Evolutionary conservation across 2,888 invertebrate genomes (phyloP).

Genomic region (Zaprionus bogoriensis): DNA sequence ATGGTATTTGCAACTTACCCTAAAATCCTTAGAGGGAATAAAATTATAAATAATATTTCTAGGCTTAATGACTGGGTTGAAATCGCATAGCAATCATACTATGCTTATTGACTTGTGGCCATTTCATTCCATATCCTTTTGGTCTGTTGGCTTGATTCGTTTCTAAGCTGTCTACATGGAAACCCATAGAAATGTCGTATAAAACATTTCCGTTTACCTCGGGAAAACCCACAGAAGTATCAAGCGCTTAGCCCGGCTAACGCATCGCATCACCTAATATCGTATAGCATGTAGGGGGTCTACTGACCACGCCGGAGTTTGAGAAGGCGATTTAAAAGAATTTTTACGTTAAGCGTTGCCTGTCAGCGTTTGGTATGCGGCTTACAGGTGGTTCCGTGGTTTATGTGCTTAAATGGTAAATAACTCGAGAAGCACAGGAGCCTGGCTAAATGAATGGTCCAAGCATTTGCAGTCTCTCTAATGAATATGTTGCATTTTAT

Average conservation of each 20-base stretch:
- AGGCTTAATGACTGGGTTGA: no score
- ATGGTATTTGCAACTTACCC: no score
- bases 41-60: no score
- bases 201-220: slow-evolving; percentile 59
- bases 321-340: slow-evolving; percentile 62
- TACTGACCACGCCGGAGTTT: slow-evolving; percentile 19
- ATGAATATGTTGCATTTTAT: slow-evolving; percentile 33
- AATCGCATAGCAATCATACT: no score
- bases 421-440: slow-evolving; percentile 56
- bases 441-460: slow-evolving; percentile 53
- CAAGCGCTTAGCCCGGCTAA: slow-evolving; percentile 21
- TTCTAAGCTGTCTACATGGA: slow-evolving; percentile 34
- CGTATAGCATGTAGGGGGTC: not conserved
- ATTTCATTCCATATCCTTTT: not conserved
- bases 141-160: slow-evolving; percentile 7
- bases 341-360: slow-evolving; percentile 67
- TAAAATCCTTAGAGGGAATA: no score
- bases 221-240: slow-evolving; percentile 31
- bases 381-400: slow-evolving; percentile 65
- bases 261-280: not conserved
- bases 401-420: slow-evolving; percentile 62
- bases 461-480: slow-evolving; percentile 19
- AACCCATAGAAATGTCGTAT: slow-evolving; percentile 29
- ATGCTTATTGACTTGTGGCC: slow-evolving; percentile 6
- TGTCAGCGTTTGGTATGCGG: slow-evolving; percentile 74